Percentiles rank a stretch among this genome's conserved stretches.
Evolutionary conservation across 1,140 invertebrate species (phyloP).

Genomic region (Aplysia californica): DNA sequence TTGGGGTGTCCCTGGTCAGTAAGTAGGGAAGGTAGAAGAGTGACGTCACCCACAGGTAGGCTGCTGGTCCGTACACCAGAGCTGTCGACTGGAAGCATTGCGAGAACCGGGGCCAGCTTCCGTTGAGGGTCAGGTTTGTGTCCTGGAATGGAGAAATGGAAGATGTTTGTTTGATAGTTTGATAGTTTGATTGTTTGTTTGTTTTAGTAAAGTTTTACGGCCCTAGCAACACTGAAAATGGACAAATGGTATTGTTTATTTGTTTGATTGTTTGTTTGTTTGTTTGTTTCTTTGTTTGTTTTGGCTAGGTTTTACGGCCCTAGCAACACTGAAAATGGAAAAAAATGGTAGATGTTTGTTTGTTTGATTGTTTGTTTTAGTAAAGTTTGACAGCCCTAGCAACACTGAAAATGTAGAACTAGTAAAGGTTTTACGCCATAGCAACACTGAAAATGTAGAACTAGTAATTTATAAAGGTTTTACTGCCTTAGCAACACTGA

Average conservation of each 20-base stretch:
- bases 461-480: too few species aligned
- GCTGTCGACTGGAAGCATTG: slow-evolving; percentile 71
- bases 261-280: not conserved
- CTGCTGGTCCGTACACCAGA: slow-evolving; percentile 87
- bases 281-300: not conserved
- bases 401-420: too few species aligned
- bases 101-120: slow-evolving; percentile 67
- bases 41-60: slow-evolving; percentile 83
- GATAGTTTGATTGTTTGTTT: not conserved
- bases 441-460: too few species aligned
- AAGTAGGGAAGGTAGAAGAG: slow-evolving; percentile 75
- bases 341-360: too few species aligned
- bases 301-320: not conserved
- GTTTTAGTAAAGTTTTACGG: not conserved
- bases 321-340: too few species aligned
- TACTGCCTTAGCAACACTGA: too few species aligned
- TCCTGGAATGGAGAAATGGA: slow-evolving; percentile 33
- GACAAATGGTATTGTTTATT: not conserved
- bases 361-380: too few species aligned
- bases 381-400: too few species aligned
- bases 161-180: not conserved
- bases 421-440: too few species aligned
- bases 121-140: slow-evolving; percentile 79
- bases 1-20: not conserved
- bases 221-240: not conserved